phyloP scores from a whole-genome alignment of 2,797 vertebrate genomes.

The Anguilla megastoma region DNA sequence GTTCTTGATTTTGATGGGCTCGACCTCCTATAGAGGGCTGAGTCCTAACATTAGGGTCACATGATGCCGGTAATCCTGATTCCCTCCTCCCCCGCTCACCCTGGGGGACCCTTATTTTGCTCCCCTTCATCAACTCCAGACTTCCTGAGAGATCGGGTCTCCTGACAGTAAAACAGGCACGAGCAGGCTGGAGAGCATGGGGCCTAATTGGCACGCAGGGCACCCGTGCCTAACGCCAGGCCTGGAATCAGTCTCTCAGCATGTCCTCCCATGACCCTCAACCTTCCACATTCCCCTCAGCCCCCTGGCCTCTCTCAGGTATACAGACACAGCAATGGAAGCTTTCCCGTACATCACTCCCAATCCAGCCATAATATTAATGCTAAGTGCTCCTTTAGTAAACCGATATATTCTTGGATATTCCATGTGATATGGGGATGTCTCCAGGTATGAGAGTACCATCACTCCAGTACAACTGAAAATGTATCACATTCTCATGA shows the following conservation, averaged over 20 bases:
- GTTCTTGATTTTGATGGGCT: conserved; percentile 16
- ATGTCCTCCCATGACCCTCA: conserved; percentile 22
- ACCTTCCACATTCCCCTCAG: not conserved
- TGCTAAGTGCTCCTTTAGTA: not conserved
- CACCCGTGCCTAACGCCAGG: not conserved
- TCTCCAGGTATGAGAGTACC: not conserved
- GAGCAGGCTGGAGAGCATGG: not conserved
- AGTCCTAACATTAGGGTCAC: conserved; percentile 27
- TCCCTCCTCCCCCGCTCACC: not conserved
- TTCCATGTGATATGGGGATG: not conserved
- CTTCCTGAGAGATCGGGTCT: conserved; percentile 58
- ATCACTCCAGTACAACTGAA: not conserved
- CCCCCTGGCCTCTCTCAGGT: not conserved
- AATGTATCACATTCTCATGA: not conserved
- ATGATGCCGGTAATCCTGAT: not conserved
- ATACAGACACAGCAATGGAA: not conserved
- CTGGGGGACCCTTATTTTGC: conserved; percentile 46
- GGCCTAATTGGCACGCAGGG: not conserved
- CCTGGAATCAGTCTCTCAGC: not conserved
- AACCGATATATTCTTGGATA: not conserved
- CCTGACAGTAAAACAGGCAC: conserved; percentile 48
- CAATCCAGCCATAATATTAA: not conserved
- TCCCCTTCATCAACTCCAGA: conserved; percentile 39
- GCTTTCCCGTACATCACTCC: not conserved
- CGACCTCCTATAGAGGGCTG: not conserved